Conservation (phyloP, 2,888 invertebrate genomes). For the Leptinotarsa tumamoca region DNA sequence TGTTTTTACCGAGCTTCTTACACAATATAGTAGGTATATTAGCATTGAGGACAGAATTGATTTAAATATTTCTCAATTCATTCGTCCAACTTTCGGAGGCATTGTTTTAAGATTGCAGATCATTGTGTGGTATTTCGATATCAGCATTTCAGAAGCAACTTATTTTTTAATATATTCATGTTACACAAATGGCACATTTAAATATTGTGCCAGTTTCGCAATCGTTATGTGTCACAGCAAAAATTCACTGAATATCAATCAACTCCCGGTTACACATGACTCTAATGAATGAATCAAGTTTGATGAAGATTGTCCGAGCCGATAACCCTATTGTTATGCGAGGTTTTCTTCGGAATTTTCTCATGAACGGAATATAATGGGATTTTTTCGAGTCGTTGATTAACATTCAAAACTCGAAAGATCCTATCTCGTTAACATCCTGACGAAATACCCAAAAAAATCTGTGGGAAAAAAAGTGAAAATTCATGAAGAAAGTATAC, state of each 20-base stretch:
- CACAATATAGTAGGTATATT: background rate
- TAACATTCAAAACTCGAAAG: slow-evolving; percentile 2
- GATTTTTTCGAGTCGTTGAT: background rate
- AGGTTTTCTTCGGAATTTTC: slow-evolving; percentile 12
- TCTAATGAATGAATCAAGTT: background rate
- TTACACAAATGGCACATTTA: background rate
- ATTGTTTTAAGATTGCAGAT: background rate
- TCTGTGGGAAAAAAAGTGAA: slow-evolving; percentile 4
- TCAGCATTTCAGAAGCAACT: slow-evolving; percentile 13
- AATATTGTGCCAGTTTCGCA: background rate
- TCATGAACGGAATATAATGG: slow-evolving; percentile 8
- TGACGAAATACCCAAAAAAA: background rate
- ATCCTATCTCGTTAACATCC: slow-evolving; percentile 3
- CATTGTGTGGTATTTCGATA: background rate
- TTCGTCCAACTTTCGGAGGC: background rate
- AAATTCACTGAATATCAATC: background rate
- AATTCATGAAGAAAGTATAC: background rate
- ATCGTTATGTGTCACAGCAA: background rate
- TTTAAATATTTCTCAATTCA: slow-evolving; percentile 2
- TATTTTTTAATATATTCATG: background rate
- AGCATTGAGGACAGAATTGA: background rate
- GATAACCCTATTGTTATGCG: slow-evolving; percentile 3
- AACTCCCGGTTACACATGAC: background rate
- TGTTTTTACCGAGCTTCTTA: background rate
- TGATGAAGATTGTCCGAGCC: background rate